These are phyloP conservation scores for Heliconius cydno DNA, from an alignment of 2,888 invertebrate genomes.

Conservation along the genomic window DNA sequence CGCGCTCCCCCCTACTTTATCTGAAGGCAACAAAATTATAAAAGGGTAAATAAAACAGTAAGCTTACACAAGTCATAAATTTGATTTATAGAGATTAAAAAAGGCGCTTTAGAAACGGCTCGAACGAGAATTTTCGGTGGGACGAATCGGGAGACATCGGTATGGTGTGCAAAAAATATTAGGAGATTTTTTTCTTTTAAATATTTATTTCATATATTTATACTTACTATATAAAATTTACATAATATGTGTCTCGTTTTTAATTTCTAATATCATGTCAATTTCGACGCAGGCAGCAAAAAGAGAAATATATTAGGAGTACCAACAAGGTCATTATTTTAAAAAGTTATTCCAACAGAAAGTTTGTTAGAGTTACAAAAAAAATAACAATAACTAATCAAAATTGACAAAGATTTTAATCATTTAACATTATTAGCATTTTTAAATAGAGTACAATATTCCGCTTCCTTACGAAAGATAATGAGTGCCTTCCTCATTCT, in stretches of 20 bases:
- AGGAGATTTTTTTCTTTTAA: not conserved
- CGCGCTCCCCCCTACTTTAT: slow-evolving; percentile 49
- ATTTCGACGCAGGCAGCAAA: too few relatives aligned
- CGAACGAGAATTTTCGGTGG: slow-evolving; percentile 82
- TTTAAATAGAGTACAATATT: too few relatives aligned
- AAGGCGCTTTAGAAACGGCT: slow-evolving; percentile 83
- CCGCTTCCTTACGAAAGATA: too few relatives aligned
- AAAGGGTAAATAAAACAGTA: slow-evolving; percentile 84
- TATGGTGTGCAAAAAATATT: slow-evolving; percentile 57
- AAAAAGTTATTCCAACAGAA: too few relatives aligned
- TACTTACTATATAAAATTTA: not conserved
- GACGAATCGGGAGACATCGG: slow-evolving; percentile 80
- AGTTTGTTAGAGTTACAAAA: too few relatives aligned
- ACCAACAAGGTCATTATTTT: too few relatives aligned
- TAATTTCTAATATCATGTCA: not conserved
- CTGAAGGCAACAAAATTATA: slow-evolving; percentile 77
- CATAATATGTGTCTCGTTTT: not conserved
- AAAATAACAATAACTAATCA: not conserved
- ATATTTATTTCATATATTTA: not conserved
- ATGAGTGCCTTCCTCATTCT: too few relatives aligned
- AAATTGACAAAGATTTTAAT: not conserved
- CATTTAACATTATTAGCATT: not conserved
- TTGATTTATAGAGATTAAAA: slow-evolving; percentile 84
- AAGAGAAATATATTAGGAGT: too few relatives aligned
- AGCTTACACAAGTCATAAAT: slow-evolving; percentile 84